phyloP scores from a whole-genome alignment of 2,113 vertebrate species.

The Gadus macrocephalus region DNA sequence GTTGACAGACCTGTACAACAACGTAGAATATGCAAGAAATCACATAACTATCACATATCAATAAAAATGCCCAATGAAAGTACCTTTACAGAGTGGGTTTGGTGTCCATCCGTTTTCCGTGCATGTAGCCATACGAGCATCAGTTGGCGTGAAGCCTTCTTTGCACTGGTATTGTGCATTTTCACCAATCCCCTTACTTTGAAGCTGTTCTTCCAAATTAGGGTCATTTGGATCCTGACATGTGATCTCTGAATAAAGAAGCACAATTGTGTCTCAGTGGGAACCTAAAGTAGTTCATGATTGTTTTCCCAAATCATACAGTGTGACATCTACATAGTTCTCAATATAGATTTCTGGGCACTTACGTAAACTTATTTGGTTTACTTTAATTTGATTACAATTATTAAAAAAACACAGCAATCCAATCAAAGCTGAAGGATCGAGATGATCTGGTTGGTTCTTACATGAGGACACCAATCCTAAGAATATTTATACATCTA shows the following conservation, averaged over 20 bases:
- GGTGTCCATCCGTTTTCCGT: constrained; percentile 53
- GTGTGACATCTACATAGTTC: neutral
- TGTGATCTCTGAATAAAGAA: constrained; percentile 32
- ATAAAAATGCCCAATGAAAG: neutral
- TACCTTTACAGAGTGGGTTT: constrained; percentile 54
- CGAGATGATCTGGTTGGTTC: neutral
- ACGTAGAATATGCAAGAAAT: too few relatives aligned
- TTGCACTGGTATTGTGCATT: accelerated
- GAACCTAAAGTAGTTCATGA: neutral
- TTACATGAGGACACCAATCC: too few relatives aligned
- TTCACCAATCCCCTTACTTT: accelerated
- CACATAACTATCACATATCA: too few relatives aligned
- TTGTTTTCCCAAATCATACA: neutral
- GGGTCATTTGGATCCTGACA: neutral
- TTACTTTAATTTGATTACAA: neutral
- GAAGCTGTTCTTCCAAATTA: accelerated
- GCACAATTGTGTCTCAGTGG: neutral
- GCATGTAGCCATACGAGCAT: neutral
- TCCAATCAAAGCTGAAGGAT: neutral
- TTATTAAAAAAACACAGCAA: neutral
- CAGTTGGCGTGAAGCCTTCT: accelerated
- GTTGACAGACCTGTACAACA: too few relatives aligned
- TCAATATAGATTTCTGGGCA: neutral
- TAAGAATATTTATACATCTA: neutral
- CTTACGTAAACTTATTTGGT: neutral